Percentiles rank a stretch among this genome's conserved stretches.
Conservation (phyloP, 2,113 vertebrate species). For the Gopherus flavomarginatus region DNA sequence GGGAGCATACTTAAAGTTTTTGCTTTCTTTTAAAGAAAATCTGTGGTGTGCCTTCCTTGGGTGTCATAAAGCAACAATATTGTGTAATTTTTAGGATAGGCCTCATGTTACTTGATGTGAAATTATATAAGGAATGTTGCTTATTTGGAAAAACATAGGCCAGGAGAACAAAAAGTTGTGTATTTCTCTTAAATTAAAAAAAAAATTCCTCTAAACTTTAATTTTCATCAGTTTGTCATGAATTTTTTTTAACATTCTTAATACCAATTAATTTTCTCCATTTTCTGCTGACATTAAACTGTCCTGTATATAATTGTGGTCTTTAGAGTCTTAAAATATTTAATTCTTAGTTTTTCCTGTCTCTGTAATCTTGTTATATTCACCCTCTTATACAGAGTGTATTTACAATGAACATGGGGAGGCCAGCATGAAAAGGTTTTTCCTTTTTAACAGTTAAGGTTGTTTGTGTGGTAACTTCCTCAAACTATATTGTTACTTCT, state of each 20-base stretch:
- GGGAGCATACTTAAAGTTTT: not conserved
- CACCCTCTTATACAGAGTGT: not conserved
- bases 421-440: not conserved
- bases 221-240: not conserved
- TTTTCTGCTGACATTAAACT: not conserved
- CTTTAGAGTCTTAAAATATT: not conserved
- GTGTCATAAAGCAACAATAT: not conserved
- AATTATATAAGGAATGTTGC: not conserved
- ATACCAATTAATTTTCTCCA: not conserved
- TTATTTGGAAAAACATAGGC: not conserved
- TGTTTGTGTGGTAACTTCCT: not conserved
- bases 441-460: not conserved
- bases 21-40: not conserved
- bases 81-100: no score
- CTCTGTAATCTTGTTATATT: not conserved
- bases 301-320: not conserved
- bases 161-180: not conserved
- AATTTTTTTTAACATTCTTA: not conserved
- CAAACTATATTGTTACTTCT: not conserved
- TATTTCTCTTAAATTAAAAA: not conserved
- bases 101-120: not conserved
- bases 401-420: not conserved
- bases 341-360: not conserved
- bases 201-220: not conserved
- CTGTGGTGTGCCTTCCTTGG: not conserved